Evolutionary conservation across 2,888 invertebrate species (phyloP).

Genomic region (Tryphoninae sp.): DNA sequence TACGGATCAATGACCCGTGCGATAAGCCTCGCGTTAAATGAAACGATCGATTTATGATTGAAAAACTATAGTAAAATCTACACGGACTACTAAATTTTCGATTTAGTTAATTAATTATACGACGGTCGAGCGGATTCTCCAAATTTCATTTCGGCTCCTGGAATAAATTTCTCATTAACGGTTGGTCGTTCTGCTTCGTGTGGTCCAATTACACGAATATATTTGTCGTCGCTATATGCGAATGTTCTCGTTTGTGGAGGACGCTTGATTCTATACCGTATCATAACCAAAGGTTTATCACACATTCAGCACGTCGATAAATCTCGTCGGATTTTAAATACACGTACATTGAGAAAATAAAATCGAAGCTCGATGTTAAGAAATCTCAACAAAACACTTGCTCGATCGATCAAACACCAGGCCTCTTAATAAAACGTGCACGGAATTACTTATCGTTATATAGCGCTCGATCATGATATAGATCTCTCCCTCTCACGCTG

Average conservation of each 20-base stretch:
- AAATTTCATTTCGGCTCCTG: too few species aligned
- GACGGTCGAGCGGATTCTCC: too few species aligned
- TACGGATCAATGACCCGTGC: too few species aligned
- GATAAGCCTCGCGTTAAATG: too few species aligned
- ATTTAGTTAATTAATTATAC: too few species aligned
- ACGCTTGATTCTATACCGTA: background rate
- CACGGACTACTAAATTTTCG: too few species aligned
- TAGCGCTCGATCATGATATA: conserved; percentile 41
- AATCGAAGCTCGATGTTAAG: conserved; percentile 4
- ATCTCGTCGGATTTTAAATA: background rate
- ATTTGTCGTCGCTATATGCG: too few species aligned
- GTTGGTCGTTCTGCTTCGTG: too few species aligned
- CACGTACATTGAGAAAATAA: background rate
- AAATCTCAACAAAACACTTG: conserved; percentile 14
- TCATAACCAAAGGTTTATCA: background rate
- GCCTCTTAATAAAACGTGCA: conserved; percentile 25
- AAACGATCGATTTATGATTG: too few species aligned
- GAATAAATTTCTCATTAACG: too few species aligned
- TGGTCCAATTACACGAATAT: too few species aligned
- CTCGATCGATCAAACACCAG: conserved; percentile 32
- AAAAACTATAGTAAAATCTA: too few species aligned
- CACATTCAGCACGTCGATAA: background rate
- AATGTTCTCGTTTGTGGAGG: background rate
- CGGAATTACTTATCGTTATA: conserved; percentile 49
- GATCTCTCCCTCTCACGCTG: conserved; percentile 21